phyloP scores from a whole-genome alignment of 2,797 vertebrate species.

The Yasuhikotakia modesta region DNA sequence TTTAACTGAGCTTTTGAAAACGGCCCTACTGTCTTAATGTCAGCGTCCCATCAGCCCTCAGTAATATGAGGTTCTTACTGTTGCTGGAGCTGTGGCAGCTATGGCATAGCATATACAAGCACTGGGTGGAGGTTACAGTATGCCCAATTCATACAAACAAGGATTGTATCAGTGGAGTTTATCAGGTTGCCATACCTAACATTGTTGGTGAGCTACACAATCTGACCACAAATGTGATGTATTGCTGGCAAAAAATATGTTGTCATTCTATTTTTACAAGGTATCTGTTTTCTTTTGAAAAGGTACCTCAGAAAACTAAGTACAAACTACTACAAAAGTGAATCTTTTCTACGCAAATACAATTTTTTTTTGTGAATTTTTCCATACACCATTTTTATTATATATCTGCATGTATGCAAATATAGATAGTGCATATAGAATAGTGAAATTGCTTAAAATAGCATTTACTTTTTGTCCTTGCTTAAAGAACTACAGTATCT shows the following conservation, averaged over 20 bases:
- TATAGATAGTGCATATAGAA: neutral
- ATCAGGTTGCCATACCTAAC: neutral
- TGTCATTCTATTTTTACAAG: neutral
- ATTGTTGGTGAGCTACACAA: neutral
- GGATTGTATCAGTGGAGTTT: neutral
- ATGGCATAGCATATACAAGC: constrained; percentile 46
- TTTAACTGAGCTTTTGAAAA: constrained; percentile 76
- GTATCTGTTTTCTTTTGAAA: neutral
- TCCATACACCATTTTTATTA: neutral
- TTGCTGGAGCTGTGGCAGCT: constrained; percentile 65
- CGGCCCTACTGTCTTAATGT: constrained; percentile 67
- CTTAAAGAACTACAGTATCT: constrained; percentile 44
- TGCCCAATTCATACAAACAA: neutral
- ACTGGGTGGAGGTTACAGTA: neutral
- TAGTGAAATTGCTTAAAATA: neutral
- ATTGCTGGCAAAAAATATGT: neutral
- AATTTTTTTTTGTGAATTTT: too few relatives aligned
- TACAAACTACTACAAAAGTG: too few relatives aligned
- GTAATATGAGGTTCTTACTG: constrained; percentile 68
- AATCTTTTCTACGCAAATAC: too few relatives aligned
- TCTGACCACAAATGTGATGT: neutral
- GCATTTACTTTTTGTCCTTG: constrained; percentile 34
- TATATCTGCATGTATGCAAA: neutral
- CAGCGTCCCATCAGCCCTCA: constrained; percentile 28
- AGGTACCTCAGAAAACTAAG: too few relatives aligned